These are phyloP conservation scores for Maniola jurtina DNA, from an alignment of 1,140 invertebrate genomes.

Conservation along the genomic window DNA sequence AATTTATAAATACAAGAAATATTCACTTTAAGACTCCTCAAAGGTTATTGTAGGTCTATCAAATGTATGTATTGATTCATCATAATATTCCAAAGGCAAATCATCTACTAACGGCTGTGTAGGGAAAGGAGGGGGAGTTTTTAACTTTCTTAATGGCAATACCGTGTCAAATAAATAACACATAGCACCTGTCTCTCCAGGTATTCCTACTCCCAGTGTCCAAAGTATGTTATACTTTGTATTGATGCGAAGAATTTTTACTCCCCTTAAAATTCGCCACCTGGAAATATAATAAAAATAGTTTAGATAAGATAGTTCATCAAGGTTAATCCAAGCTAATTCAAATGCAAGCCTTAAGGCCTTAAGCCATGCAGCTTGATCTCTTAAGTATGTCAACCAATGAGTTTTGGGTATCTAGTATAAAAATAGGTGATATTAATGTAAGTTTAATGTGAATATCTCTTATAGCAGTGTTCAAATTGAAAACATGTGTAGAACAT, in stretches of 20 bases:
- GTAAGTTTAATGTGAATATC: no score
- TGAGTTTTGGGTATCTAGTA: no score
- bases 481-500: no score
- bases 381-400: no score
- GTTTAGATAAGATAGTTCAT: no score
- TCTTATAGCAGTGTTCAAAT: no score
- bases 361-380: no score
- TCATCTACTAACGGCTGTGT: slow-evolving; percentile 84
- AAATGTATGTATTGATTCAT: slow-evolving; percentile 86
- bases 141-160: slow-evolving; percentile 80
- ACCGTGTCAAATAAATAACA: slow-evolving; percentile 91
- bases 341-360: no score
- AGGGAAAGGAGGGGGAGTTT: slow-evolving; percentile 87
- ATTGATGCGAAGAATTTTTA: slow-evolving; percentile 94
- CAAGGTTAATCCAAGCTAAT: neutral
- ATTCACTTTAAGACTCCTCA: slow-evolving; percentile 72
- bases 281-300: slow-evolving; percentile 35
- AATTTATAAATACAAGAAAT: neutral
- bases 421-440: no score
- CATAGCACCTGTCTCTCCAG: slow-evolving; percentile 89
- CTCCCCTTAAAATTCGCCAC: slow-evolving; percentile 85
- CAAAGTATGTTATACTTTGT: slow-evolving; percentile 96
- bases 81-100: slow-evolving; percentile 85
- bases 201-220: slow-evolving; percentile 88
- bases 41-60: slow-evolving; percentile 83